These are phyloP conservation scores for Cataglyphis cursor DNA, from an alignment of 2,888 invertebrate genomes.

Conservation along the genomic window DNA sequence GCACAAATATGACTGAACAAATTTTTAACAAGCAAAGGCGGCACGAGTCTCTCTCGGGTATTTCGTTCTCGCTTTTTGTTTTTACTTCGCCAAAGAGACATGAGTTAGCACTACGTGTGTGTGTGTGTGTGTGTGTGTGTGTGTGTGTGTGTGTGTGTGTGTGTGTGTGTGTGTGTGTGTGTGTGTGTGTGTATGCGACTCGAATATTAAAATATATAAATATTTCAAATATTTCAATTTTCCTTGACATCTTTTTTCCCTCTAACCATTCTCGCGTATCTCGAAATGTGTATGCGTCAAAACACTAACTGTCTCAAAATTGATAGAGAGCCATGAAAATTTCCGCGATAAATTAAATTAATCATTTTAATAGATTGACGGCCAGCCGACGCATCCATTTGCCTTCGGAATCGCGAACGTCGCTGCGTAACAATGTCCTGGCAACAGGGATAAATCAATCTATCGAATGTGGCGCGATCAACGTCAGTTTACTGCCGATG, in stretches of 20 bases:
- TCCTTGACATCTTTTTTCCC: background rate
- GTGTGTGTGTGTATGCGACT: background rate
- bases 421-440: conserved; percentile 32
- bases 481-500: conserved; percentile 51
- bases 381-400: conserved; percentile 49
- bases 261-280: conserved; percentile 2
- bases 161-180: background rate
- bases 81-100: background rate
- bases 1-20: conserved; percentile 28
- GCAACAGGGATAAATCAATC: conserved; percentile 52
- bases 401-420: conserved; percentile 39
- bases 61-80: conserved; percentile 6
- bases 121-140: background rate
- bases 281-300: background rate
- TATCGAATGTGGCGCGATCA: conserved; percentile 45
- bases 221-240: conserved; percentile 13
- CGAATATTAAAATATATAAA: background rate
- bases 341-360: conserved; percentile 47
- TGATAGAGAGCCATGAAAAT: conserved; percentile 9
- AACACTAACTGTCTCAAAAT: background rate
- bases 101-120: background rate
- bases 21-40: conserved; percentile 31
- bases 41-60: background rate
- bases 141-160: background rate
- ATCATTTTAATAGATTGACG: conserved; percentile 52